phyloP scores from a whole-genome alignment of 1,140 invertebrate genomes.

The Hycleus cichorii region DNA sequence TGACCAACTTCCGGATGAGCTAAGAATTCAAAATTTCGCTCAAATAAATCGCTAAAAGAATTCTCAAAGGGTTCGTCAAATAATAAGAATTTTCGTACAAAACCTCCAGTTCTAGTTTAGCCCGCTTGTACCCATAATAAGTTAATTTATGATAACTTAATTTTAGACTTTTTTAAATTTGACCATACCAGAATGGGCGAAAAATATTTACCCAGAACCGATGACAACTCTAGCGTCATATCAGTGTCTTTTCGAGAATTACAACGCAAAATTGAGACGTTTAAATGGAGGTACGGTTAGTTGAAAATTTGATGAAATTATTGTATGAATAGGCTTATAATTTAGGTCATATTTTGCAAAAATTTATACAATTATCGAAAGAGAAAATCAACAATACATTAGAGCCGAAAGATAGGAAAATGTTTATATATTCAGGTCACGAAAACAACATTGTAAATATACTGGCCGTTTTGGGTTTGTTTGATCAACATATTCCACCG shows the following conservation, averaged over 20 bases:
- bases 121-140: not conserved
- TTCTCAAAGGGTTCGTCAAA: no score
- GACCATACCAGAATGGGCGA: conserved; percentile 33
- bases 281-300: conserved; percentile 32
- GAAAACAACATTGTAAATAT: conserved; percentile 64
- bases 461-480: conserved; percentile 50
- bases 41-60: no score
- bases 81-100: no score
- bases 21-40: no score
- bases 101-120: no score
- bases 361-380: no score
- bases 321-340: conserved; percentile 6
- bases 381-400: no score
- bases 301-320: not conserved
- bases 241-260: conserved; percentile 32
- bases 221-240: conserved; percentile 24
- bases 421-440: conserved; percentile 54
- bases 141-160: not conserved
- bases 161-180: conserved; percentile 24
- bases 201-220: conserved; percentile 27
- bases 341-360: conserved; percentile 7
- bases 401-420: conserved; percentile 34
- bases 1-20: no score
- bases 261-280: conserved; percentile 24
- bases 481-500: conserved; percentile 42